A percentile compares a stretch with the other conserved stretches of the same genome.
phyloP scores from a whole-genome alignment of 2,113 vertebrate genomes.

The Hyla sarda region DNA sequence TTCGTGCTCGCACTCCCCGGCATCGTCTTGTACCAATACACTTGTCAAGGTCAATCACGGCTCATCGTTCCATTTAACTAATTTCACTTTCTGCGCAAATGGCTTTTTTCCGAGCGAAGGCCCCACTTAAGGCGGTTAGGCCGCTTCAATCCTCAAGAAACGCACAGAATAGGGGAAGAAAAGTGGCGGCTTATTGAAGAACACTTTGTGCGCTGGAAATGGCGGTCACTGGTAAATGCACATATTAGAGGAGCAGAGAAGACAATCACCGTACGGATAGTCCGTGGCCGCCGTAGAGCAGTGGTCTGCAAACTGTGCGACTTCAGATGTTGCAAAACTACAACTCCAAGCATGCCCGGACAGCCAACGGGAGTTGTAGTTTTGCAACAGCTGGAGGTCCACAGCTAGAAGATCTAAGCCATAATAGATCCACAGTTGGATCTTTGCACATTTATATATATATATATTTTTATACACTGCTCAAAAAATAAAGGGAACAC shows the following conservation, averaged over 20 bases:
- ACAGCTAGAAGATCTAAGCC: too few relatives aligned
- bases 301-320: too few relatives aligned
- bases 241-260: not conserved
- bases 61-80: slow-evolving; percentile 44
- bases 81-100: slow-evolving; percentile 35
- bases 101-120: slow-evolving; percentile 18
- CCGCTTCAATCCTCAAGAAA: not conserved
- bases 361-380: too few relatives aligned
- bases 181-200: slow-evolving; percentile 24
- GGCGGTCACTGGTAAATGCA: not conserved
- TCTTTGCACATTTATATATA: too few relatives aligned
- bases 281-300: too few relatives aligned
- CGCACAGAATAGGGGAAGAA: not conserved
- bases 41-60: slow-evolving; percentile 30
- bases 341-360: too few relatives aligned
- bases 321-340: too few relatives aligned
- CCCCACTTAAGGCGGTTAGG: slow-evolving; percentile 20
- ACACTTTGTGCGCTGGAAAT: slow-evolving; percentile 25
- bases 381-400: too few relatives aligned
- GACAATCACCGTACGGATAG: not conserved
- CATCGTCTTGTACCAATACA: slow-evolving; percentile 1
- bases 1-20: not conserved
- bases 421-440: too few relatives aligned
- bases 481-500: too few relatives aligned
- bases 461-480: too few relatives aligned